phyloP scores from a whole-genome alignment of 2,888 invertebrate genomes.

The Harmothoe impar region DNA sequence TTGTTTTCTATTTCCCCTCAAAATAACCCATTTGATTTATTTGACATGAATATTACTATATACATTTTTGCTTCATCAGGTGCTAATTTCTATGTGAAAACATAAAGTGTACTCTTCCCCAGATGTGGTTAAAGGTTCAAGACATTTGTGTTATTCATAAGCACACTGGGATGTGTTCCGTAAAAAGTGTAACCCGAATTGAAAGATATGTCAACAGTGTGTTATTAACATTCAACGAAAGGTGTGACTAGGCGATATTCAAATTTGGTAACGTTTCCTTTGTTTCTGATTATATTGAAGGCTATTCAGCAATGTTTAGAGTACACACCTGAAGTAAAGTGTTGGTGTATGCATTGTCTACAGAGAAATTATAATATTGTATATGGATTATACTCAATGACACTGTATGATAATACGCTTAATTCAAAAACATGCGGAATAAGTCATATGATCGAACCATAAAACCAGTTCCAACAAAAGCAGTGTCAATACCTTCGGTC shows the following conservation, averaged over 20 bases:
- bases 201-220: not conserved
- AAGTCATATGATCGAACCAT: too few species aligned
- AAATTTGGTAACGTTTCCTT: too few species aligned
- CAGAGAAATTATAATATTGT: too few species aligned
- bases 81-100: not conserved
- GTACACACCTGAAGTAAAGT: too few species aligned
- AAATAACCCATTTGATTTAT: not conserved
- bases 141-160: not conserved
- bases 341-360: too few species aligned
- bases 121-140: not conserved
- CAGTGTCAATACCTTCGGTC: too few species aligned
- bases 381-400: too few species aligned
- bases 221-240: not conserved
- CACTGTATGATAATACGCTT: too few species aligned
- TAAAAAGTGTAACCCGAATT: not conserved
- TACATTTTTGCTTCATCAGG: not conserved
- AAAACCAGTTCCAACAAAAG: too few species aligned
- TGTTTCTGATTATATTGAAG: too few species aligned
- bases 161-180: not conserved
- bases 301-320: too few species aligned
- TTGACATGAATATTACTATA: not conserved
- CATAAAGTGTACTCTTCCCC: not conserved
- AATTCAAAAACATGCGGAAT: too few species aligned
- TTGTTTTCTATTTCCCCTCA: not conserved
- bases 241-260: not conserved